Base-by-base conservation (phyloP, 2,888 invertebrate species). In the Phlogophora meticulosa region DNA sequence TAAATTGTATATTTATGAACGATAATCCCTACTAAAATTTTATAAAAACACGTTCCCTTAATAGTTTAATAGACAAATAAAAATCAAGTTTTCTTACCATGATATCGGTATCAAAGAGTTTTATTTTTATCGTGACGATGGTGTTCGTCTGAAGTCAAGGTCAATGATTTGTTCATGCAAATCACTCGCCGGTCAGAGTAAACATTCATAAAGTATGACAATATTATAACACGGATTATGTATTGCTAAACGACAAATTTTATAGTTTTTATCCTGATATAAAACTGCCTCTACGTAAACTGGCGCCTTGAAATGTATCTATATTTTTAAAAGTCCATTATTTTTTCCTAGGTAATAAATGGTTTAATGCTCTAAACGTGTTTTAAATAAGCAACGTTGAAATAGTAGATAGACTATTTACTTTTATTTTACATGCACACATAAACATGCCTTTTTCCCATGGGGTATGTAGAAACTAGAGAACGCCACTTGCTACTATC, bases 151-250 rank as follows among this genome's bases (percentile, higher is more conserved):
- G 51, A 53, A 73, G 53, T 74, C 84, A 85, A 85, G 84, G 85
- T 78, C 83, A 79, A 80, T 76, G 62, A 70, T 73, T 80, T 81
- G 66, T 81, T 78, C 74, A 86, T 85, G 84, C 76, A 83, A 86
- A 86, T 85, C 69, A 76, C 63, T 58, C 40, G 46, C 62, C 69
- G 56, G 62, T 65, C 62, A 75, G 66, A 76, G 60, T 76, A 69
- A 78, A 82, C 77, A 80, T 52, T 51, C 64, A 64, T 57, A 65
- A 74, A 73, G 40, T 64, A 62, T 60, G 73, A 51, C 75, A 66
- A 64, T 77, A 84, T 75, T 78, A 76, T 62, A 76, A 62, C 60
- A 56, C 48, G 48, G 62, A 76, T 74, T 76, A 80, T 72, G 46
- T 74, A 64, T 79, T 57, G 58, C 57, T 65, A 62, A 70, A 75